These are phyloP conservation scores for Chloromyia formosa DNA, from an alignment of 2,888 invertebrate species.

Conservation along the genomic window DNA sequence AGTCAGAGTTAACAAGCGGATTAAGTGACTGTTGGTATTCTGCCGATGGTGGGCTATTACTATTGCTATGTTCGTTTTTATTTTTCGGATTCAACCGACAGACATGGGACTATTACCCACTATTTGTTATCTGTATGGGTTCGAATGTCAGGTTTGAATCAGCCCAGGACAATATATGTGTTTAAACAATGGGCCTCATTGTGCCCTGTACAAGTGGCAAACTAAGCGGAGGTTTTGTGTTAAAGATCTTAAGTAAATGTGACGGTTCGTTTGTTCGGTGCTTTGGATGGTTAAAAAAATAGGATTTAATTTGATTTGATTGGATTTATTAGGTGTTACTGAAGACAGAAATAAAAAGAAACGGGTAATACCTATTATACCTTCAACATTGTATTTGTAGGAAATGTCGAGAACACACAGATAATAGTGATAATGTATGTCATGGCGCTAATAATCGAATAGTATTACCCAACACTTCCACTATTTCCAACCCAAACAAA, in stretches of 20 bases:
- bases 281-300: too few species aligned
- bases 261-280: neutral
- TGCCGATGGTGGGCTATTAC: neutral
- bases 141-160: conserved; percentile 15
- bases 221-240: neutral
- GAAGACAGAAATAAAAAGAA: neutral
- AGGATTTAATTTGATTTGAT: neutral
- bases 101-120: too few species aligned
- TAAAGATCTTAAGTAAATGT: neutral
- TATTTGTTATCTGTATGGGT: neutral
- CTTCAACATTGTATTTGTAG: too few species aligned
- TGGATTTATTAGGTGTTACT: neutral
- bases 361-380: neutral
- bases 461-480: too few species aligned
- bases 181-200: neutral
- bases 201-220: too few species aligned
- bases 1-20: conserved; percentile 43
- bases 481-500: too few species aligned
- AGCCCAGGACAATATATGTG: too few species aligned
- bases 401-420: too few species aligned
- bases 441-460: too few species aligned
- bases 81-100: too few species aligned
- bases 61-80: too few species aligned
- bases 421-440: too few species aligned
- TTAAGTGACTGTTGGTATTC: neutral